phyloP scores from a whole-genome alignment of 2,888 invertebrate species.

The Philaethria dido region DNA sequence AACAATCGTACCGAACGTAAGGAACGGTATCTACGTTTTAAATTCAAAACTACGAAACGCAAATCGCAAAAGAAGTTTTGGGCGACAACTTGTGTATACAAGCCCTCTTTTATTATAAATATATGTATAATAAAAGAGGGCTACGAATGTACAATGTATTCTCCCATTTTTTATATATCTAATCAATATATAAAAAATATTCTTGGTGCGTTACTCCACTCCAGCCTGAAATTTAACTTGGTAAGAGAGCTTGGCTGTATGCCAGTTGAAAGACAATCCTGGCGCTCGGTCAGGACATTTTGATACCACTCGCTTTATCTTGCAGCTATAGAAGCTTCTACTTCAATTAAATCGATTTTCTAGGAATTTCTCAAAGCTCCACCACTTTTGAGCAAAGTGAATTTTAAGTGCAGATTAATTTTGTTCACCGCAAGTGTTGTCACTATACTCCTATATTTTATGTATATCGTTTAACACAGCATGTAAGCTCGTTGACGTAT shows the following conservation, averaged over 20 bases:
- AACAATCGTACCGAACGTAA: no score
- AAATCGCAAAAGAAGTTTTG: no score
- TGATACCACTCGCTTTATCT: conserved; percentile 65
- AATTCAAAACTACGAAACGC: background rate
- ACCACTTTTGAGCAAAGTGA: conserved; percentile 30
- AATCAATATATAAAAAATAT: conserved; percentile 34
- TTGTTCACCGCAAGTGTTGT: conserved; percentile 7
- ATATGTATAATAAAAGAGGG: no score
- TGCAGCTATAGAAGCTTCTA: conserved; percentile 42
- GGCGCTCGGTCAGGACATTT: conserved; percentile 69
- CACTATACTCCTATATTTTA: background rate
- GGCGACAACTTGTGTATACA: no score
- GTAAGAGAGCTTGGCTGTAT: conserved; percentile 57
- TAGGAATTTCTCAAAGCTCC: conserved; percentile 40
- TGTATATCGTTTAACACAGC: background rate
- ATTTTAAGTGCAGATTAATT: conserved; percentile 29
- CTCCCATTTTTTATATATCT: background rate
- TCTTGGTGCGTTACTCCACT: conserved; percentile 43
- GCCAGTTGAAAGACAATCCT: conserved; percentile 74
- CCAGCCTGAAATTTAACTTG: conserved; percentile 56
- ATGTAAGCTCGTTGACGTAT: no score
- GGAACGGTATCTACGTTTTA: no score
- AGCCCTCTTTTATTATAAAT: no score
- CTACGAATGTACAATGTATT: background rate
- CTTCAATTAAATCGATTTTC: conserved; percentile 47